Conservation (phyloP, 2,113 vertebrate species). For the Amia ocellicauda region DNA sequence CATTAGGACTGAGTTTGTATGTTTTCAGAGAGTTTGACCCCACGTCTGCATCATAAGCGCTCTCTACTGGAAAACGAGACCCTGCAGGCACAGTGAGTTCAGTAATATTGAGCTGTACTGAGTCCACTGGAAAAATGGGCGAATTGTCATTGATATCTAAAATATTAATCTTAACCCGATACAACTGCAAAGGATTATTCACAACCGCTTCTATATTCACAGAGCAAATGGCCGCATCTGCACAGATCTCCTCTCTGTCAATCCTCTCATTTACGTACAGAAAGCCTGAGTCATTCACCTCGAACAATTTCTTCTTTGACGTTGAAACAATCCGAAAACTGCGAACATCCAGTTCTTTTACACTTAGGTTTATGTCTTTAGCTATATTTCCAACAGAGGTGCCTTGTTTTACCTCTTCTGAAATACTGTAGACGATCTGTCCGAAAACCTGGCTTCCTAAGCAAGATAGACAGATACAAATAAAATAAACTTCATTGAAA, state of each 20-base stretch:
- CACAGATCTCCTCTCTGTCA: slow-evolving; percentile 2
- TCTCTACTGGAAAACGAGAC: slow-evolving; percentile 44
- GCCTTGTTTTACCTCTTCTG: slow-evolving; percentile 14
- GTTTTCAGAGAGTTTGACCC: slow-evolving; percentile 24
- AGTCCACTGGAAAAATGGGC: not conserved
- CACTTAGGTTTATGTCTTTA: not conserved
- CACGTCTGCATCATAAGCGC: slow-evolving; percentile 11
- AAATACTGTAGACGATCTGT: not conserved
- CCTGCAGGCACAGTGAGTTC: slow-evolving; percentile 21
- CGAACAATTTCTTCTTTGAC: slow-evolving; percentile 1
- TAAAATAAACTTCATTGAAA: not conserved
- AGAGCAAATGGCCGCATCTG: not conserved
- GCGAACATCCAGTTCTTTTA: not conserved
- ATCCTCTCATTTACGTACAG: not conserved
- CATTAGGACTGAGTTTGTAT: slow-evolving; percentile 26
- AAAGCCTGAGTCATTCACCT: not conserved
- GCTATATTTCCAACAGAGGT: slow-evolving; percentile 20
- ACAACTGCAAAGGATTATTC: slow-evolving; percentile 4
- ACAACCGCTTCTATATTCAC: slow-evolving; percentile 5
- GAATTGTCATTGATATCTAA: slow-evolving; percentile 20
- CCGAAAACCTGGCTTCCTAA: not conserved
- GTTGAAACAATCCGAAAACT: not conserved
- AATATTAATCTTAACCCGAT: slow-evolving; percentile 8
- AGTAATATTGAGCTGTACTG: slow-evolving; percentile 1
- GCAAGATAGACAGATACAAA: not conserved